Conservation (phyloP, 2,113 vertebrate genomes). For the Hiodon alosoides region DNA sequence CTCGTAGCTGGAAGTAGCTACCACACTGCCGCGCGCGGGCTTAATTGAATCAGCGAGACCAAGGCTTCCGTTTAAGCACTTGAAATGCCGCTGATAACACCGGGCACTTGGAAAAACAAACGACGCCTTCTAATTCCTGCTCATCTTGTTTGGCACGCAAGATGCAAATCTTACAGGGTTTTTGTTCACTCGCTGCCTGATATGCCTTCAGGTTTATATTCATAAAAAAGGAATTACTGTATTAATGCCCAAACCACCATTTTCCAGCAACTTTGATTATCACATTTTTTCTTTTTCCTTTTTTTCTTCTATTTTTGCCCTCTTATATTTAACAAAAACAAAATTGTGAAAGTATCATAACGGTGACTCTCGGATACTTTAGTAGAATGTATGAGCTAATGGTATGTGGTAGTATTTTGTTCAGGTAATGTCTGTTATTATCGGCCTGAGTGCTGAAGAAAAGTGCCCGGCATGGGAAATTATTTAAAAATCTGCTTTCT, state of each 20-base stretch:
- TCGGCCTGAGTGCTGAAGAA: too few species aligned
- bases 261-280: too few species aligned
- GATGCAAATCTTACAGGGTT: background rate
- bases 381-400: too few species aligned
- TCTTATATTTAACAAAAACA: too few species aligned
- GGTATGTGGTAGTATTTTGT: too few species aligned
- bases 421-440: too few species aligned
- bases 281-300: too few species aligned
- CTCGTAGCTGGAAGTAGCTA: background rate
- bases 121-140: background rate
- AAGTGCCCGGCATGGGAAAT: too few species aligned
- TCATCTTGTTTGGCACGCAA: background rate
- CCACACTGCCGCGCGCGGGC: background rate
- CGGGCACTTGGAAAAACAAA: background rate
- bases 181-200: background rate
- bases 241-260: background rate
- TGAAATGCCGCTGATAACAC: background rate
- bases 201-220: background rate
- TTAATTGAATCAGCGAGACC: background rate
- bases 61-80: background rate
- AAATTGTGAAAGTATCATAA: too few species aligned
- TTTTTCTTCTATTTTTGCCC: too few species aligned
- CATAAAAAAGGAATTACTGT: background rate
- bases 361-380: too few species aligned
- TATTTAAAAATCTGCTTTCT: background rate